Evolutionary conservation across 1,140 invertebrate species (phyloP).

Genomic region (Rhopalosiphum padi): DNA sequence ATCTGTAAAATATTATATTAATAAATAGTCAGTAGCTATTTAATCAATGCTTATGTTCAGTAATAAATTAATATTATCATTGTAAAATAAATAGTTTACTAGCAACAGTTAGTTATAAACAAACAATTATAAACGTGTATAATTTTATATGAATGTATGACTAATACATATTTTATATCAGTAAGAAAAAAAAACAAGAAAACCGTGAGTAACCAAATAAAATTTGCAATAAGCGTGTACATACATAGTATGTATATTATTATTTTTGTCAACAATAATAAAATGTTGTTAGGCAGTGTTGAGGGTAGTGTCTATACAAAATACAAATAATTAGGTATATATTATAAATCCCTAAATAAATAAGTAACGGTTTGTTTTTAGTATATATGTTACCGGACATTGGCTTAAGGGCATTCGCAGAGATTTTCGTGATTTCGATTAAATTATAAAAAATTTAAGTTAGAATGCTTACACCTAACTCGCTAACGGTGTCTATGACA

Average conservation of each 20-base stretch:
- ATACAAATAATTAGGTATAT: neutral
- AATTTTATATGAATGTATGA: neutral
- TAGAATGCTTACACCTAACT: neutral
- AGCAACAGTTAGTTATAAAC: neutral
- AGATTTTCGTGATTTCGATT: neutral
- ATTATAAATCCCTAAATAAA: neutral
- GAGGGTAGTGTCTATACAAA: neutral
- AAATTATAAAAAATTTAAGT: neutral
- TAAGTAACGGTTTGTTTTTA: neutral
- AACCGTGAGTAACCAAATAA: neutral
- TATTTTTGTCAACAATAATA: neutral
- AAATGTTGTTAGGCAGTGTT: neutral
- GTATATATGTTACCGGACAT: neutral
- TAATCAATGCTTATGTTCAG: neutral
- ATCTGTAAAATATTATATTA: neutral
- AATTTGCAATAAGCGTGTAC: neutral
- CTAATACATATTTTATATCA: neutral
- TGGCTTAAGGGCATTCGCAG: neutral
- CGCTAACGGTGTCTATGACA: neutral
- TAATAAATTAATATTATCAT: neutral
- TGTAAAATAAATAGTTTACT: neutral
- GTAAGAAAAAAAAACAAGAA: neutral
- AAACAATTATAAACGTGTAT: neutral
- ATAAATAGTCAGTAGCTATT: neutral
- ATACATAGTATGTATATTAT: too few species aligned